Percentiles rank a stretch among this genome's conserved stretches.
Conservation (phyloP, 53 echinoderm and acorn worm genomes). For the Holothuria leucospilota region DNA sequence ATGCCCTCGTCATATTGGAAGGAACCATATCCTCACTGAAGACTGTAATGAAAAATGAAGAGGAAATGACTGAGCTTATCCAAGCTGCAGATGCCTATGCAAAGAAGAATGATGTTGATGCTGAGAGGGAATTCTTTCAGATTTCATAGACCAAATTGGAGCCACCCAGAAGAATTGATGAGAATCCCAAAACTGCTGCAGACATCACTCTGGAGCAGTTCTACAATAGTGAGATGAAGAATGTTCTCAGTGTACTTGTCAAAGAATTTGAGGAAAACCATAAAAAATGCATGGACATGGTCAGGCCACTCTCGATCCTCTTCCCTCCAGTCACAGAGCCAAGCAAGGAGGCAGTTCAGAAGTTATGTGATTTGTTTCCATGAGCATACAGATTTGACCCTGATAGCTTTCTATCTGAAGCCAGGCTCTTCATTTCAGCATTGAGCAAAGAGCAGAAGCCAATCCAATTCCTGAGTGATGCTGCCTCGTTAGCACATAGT, state of each 20-base stretch:
- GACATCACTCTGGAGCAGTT: too few species aligned
- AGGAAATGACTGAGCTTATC: background rate
- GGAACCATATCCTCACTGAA: too few species aligned
- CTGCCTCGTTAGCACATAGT: slow-evolving; percentile 7
- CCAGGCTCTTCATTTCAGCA: slow-evolving; percentile 12
- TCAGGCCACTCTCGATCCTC: slow-evolving; percentile 13
- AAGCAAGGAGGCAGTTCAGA: slow-evolving; percentile 15
- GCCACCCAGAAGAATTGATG: background rate
- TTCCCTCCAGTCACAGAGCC: background rate
- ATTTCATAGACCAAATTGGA: background rate
- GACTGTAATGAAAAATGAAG: too few species aligned
- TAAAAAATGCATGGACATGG: background rate
- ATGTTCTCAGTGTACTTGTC: slow-evolving; percentile 1
- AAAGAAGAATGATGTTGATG: background rate
- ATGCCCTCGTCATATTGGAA: too few species aligned
- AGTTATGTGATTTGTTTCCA: background rate
- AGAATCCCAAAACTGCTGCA: slow-evolving; percentile 1
- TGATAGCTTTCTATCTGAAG: slow-evolving; percentile 4
- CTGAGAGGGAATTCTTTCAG: too few species aligned
- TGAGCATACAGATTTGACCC: slow-evolving; percentile 1
- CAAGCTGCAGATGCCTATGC: slow-evolving; percentile 5
- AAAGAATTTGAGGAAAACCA: slow-evolving; percentile 5
- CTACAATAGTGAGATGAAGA: slow-evolving; percentile 8
- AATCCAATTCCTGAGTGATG: background rate
- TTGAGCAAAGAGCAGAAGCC: background rate